A percentile compares a stretch with the other conserved stretches of the same genome.
Evolutionary conservation across 2,888 invertebrate species (phyloP).

Genomic region (Ariolimax columbianus): DNA sequence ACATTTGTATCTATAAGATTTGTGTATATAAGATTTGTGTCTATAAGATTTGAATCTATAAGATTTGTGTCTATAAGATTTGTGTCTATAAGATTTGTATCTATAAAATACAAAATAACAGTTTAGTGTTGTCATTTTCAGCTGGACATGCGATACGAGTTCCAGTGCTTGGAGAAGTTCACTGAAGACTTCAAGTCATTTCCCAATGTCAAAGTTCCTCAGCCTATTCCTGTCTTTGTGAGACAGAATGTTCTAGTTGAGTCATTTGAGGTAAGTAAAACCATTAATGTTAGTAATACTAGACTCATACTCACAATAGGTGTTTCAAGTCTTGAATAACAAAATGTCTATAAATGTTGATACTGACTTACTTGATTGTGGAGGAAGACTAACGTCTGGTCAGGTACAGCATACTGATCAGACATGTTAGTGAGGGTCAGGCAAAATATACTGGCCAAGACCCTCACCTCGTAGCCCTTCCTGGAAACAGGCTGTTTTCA

Average conservation of each 20-base stretch:
- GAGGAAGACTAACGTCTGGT: too few relatives aligned
- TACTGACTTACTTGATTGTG: too few relatives aligned
- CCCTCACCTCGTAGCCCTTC: too few relatives aligned
- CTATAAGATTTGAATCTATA: neutral
- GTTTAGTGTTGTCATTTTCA: slow-evolving; percentile 59
- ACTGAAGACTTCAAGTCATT: slow-evolving; percentile 77
- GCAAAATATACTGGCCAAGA: too few relatives aligned
- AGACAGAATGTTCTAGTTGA: slow-evolving; percentile 80
- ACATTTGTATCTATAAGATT: neutral
- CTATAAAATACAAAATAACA: neutral
- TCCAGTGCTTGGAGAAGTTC: slow-evolving; percentile 79
- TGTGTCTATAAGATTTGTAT: neutral
- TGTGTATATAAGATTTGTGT: neutral
- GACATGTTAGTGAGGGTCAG: too few relatives aligned
- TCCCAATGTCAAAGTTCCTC: slow-evolving; percentile 78
- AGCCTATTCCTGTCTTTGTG: slow-evolving; percentile 77
- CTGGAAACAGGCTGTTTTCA: too few relatives aligned
- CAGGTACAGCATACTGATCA: too few relatives aligned
- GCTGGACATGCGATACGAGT: slow-evolving; percentile 80
- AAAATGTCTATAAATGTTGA: too few relatives aligned
- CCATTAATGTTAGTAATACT: too few relatives aligned
- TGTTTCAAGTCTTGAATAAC: too few relatives aligned
- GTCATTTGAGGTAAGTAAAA: slow-evolving; percentile 78
- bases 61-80: neutral
- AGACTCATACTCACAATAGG: too few relatives aligned